Percentiles rank a stretch among this genome's conserved stretches.
phyloP scores from a whole-genome alignment of 2,113 vertebrate genomes.

The Sprattus sprattus region DNA sequence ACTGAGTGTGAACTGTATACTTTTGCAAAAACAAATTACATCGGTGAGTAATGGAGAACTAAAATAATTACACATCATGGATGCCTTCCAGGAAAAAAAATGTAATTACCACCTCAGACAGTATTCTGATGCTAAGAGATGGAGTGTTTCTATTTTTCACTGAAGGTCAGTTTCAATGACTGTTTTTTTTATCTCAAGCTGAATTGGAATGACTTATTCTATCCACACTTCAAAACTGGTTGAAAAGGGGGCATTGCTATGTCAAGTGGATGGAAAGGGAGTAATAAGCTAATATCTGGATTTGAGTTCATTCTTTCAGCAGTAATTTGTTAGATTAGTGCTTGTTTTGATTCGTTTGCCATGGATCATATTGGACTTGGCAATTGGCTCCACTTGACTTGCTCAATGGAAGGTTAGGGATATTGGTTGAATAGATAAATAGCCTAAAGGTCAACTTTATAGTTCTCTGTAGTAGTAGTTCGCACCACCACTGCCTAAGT shows the following conservation, averaged over 20 bases:
- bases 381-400: background rate
- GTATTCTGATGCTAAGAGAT: background rate
- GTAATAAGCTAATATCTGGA: background rate
- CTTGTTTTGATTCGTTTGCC: background rate
- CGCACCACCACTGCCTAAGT: background rate
- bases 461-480: no score
- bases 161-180: background rate
- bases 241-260: background rate
- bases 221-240: background rate
- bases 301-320: background rate
- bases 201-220: background rate
- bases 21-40: background rate
- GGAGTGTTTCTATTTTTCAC: background rate
- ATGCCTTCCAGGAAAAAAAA: background rate
- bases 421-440: background rate
- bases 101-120: background rate
- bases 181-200: background rate
- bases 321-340: conserved; percentile 2
- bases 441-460: background rate
- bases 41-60: conserved; percentile 17
- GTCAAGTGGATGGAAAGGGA: background rate
- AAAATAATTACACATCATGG: conserved; percentile 14
- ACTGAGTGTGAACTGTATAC: conserved; percentile 30
- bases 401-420: background rate
- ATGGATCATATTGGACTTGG: background rate